phyloP scores from a whole-genome alignment of 2,888 invertebrate genomes.

The Scaptomyza flava region DNA sequence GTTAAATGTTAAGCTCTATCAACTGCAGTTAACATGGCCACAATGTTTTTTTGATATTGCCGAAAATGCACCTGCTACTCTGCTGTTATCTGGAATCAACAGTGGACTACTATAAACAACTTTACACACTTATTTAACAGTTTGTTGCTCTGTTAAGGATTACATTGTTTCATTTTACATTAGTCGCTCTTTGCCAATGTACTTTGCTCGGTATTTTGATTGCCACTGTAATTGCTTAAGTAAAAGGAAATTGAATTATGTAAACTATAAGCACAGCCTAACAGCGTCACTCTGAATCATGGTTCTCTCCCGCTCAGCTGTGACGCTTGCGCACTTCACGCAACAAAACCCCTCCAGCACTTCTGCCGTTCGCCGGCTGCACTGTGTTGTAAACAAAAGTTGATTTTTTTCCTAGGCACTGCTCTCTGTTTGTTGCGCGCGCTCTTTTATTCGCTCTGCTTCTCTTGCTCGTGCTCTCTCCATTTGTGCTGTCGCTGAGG shows the following conservation, averaged over 20 bases:
- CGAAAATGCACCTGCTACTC: slow-evolving; percentile 54
- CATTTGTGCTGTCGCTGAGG: slow-evolving; percentile 59
- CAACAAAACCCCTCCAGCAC: slow-evolving; percentile 12
- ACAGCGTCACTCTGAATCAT: slow-evolving; percentile 45
- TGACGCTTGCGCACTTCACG: slow-evolving; percentile 55
- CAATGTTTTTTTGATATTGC: slow-evolving; percentile 50
- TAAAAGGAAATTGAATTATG: slow-evolving; percentile 72
- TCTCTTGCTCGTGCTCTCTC: slow-evolving; percentile 22
- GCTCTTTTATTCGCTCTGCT: slow-evolving; percentile 24
- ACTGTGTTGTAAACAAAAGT: slow-evolving; percentile 68
- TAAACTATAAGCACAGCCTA: slow-evolving; percentile 64
- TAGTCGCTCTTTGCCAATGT: slow-evolving; percentile 31
- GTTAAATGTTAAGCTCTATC: slow-evolving; percentile 36
- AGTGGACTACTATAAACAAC: slow-evolving; percentile 22
- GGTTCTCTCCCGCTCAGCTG: slow-evolving; percentile 47
- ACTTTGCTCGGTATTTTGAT: slow-evolving; percentile 45
- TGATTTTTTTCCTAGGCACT: slow-evolving; percentile 44
- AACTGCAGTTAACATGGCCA: slow-evolving; percentile 20
- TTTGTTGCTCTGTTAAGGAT: slow-evolving; percentile 24
- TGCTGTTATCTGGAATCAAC: slow-evolving; percentile 23
- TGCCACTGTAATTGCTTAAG: slow-evolving; percentile 65
- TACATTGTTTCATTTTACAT: slow-evolving; percentile 27
- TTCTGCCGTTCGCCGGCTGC: slow-evolving; percentile 48
- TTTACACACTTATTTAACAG: slow-evolving; percentile 30
- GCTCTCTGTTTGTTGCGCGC: slow-evolving; percentile 48